Evolutionary conservation across 2,888 invertebrate species (phyloP).

Genomic region (Barypeithes pellucidus): DNA sequence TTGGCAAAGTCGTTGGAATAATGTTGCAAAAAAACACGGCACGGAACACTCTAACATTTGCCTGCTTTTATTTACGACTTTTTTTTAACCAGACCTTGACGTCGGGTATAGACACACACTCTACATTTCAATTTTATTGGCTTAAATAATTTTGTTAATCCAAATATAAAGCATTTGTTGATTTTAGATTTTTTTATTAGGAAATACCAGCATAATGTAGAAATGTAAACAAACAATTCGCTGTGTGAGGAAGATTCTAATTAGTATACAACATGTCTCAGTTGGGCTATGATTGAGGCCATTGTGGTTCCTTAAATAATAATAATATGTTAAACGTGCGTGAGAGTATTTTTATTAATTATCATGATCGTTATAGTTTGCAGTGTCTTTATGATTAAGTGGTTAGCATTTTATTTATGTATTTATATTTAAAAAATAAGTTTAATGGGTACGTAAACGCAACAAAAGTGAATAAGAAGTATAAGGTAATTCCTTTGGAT

Average conservation of each 20-base stretch:
- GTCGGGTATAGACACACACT: background rate
- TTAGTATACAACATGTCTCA: slow-evolving; percentile 13
- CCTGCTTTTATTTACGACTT: no score
- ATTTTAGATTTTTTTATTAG: slow-evolving; percentile 14
- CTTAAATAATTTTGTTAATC: background rate
- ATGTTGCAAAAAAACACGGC: no score
- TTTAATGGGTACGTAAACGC: no score
- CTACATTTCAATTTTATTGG: background rate
- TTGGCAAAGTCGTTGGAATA: no score
- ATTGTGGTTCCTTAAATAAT: background rate
- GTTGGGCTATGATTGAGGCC: slow-evolving; percentile 2
- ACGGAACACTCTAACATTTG: no score
- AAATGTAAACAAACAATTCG: slow-evolving; percentile 9
- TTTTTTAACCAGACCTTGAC: no score
- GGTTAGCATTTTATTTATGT: no score
- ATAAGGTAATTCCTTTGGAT: no score
- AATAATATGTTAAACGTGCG: background rate
- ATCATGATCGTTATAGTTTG: background rate
- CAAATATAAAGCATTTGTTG: slow-evolving; percentile 6
- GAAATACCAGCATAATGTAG: background rate
- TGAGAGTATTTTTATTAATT: background rate
- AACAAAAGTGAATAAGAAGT: no score
- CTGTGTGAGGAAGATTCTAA: slow-evolving; percentile 5
- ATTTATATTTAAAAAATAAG: no score
- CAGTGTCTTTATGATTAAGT: background rate